Conservation (phyloP, 2,797 vertebrate genomes). For the Alectoris magna region DNA sequence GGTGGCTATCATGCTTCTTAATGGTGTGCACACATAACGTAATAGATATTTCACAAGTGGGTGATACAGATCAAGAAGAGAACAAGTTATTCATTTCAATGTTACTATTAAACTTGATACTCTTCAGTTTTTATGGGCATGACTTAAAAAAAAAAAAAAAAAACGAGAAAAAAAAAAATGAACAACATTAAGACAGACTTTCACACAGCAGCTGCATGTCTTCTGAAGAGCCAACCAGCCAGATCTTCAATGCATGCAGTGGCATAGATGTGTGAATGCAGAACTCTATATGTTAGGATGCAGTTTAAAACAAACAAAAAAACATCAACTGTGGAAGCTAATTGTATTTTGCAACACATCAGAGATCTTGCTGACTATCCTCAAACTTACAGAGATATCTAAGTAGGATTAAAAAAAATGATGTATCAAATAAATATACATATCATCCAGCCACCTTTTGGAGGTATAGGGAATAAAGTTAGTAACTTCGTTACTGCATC, state of each 20-base stretch:
- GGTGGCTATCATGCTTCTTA: background rate
- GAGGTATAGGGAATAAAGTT: background rate
- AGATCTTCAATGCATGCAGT: background rate
- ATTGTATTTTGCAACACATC: background rate
- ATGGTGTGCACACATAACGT: fast-evolving
- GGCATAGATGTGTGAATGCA: background rate
- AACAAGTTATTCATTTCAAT: background rate
- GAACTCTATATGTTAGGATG: background rate
- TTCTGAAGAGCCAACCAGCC: background rate
- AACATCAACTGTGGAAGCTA: background rate
- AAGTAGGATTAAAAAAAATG: background rate
- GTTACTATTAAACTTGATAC: background rate
- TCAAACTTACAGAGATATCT: background rate
- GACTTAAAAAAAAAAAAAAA: background rate
- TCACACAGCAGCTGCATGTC: background rate
- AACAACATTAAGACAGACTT: background rate
- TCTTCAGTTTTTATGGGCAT: background rate
- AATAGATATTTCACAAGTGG: background rate
- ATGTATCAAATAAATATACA: background rate
- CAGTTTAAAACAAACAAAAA: background rate
- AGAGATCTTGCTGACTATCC: background rate
- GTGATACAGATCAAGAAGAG: background rate
- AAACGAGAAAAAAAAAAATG: background rate
- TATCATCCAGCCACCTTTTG: background rate
- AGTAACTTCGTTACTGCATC: background rate